A percentile compares a stretch with the other conserved stretches of the same genome.
Conservation (phyloP, 1,140 invertebrate species). For the Antheraea mylitta region DNA sequence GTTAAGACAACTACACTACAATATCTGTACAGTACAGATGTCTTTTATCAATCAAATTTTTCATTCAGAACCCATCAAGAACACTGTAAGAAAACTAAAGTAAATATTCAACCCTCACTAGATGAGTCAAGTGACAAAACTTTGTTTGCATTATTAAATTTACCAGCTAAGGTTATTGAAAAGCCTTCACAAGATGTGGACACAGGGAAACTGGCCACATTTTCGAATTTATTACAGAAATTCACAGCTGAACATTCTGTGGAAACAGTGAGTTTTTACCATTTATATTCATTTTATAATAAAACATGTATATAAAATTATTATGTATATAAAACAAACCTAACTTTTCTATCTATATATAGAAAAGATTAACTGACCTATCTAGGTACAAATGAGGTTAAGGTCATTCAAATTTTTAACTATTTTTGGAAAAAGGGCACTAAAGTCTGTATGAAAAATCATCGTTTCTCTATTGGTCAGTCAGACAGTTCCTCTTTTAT, state of each 20-base stretch:
- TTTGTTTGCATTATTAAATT: conserved; percentile 77
- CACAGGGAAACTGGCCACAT: conserved; percentile 63
- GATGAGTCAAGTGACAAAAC: conserved; percentile 79
- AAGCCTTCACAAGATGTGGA: conserved; percentile 51
- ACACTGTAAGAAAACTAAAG: conserved; percentile 54
- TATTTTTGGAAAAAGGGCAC: too few species aligned
- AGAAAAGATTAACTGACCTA: too few species aligned
- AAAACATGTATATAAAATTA: too few species aligned
- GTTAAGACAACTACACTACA: not conserved
- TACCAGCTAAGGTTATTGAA: conserved; percentile 55
- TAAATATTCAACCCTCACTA: conserved; percentile 38
- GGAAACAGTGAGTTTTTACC: conserved; percentile 60
- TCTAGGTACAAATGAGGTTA: too few species aligned
- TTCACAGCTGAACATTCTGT: conserved; percentile 49
- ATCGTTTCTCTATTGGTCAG: too few species aligned
- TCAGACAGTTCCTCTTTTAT: too few species aligned
- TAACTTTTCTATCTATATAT: too few species aligned
- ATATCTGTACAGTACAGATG: too few species aligned
- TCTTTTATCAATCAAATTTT: not conserved
- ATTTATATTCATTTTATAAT: not conserved
- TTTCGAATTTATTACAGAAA: conserved; percentile 68
- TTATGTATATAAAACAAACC: too few species aligned
- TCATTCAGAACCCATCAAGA: conserved; percentile 42
- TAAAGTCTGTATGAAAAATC: too few species aligned
- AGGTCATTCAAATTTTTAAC: too few species aligned